A percentile compares a stretch with the other conserved stretches of the same genome.
Evolutionary conservation across 2,797 vertebrate species (phyloP).

Genomic region (Tenualosa thibaudeaui): DNA sequence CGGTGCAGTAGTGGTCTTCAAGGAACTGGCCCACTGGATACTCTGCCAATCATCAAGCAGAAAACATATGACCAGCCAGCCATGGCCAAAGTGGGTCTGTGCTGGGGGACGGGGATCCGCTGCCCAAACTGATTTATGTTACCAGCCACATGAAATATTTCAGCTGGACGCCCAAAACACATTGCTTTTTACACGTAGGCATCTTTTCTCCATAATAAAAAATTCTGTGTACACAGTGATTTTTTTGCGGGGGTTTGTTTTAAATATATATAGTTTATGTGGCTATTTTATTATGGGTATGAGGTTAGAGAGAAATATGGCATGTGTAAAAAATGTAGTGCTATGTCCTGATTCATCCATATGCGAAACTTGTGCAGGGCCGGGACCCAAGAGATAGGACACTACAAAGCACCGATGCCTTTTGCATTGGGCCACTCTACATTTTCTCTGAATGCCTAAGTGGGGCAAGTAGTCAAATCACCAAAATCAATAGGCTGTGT

Average conservation of each 20-base stretch:
- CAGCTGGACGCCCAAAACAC: background rate
- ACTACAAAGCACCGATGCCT: conserved; percentile 75
- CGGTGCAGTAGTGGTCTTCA: conserved; percentile 77
- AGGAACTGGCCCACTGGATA: conserved; percentile 83
- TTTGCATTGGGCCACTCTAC: conserved; percentile 77
- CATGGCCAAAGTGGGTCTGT: conserved; percentile 86
- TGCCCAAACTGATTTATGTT: conserved; percentile 69
- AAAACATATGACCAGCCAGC: conserved; percentile 87
- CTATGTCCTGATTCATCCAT: conserved; percentile 69
- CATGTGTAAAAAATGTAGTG: conserved; percentile 40
- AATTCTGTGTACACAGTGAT: background rate
- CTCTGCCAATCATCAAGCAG: conserved; percentile 82
- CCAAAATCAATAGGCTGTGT: conserved; percentile 17
- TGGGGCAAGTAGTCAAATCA: conserved; percentile 60
- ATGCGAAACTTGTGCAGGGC: conserved; percentile 75
- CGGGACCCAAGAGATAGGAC: conserved; percentile 73
- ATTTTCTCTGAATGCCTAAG: conserved; percentile 70
- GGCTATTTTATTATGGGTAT: background rate
- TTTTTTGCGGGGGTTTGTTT: conserved; percentile 30
- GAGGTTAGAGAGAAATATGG: conserved; percentile 34
- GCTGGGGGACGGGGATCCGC: conserved; percentile 75
- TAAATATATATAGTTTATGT: conserved; percentile 24
- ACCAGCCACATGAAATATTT: background rate
- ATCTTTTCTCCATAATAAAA: background rate
- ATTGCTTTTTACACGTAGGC: background rate